phyloP scores from a whole-genome alignment of 1,140 invertebrate genomes.

The Drosophila sturtevanti region DNA sequence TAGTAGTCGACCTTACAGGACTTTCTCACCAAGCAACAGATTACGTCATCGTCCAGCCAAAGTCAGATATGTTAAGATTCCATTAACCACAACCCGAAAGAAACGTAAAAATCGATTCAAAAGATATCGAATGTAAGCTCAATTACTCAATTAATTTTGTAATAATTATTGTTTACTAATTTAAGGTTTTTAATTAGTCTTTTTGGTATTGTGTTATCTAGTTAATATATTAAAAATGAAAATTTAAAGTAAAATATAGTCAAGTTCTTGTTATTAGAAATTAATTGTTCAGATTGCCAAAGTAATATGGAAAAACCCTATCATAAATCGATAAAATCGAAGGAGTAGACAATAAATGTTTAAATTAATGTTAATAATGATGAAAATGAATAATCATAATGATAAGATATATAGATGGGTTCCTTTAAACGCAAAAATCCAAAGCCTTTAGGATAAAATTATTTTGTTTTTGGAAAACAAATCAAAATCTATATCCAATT shows the following conservation, averaged over 20 bases:
- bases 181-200: neutral
- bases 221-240: neutral
- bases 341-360: too few relatives aligned
- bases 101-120: conserved; percentile 72
- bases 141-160: neutral
- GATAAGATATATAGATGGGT: too few relatives aligned
- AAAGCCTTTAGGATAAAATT: too few relatives aligned
- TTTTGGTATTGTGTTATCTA: neutral
- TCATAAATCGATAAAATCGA: too few relatives aligned
- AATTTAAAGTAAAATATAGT: neutral
- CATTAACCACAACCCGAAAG: conserved; percentile 44
- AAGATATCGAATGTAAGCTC: conserved; percentile 48
- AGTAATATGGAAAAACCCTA: too few relatives aligned
- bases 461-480: too few relatives aligned
- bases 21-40: conserved; percentile 4
- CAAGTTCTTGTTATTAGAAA: neutral
- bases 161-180: neutral
- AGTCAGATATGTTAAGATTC: conserved; percentile 54
- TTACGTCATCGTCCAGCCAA: conserved; percentile 18
- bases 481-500: too few relatives aligned
- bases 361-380: too few relatives aligned
- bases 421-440: too few relatives aligned
- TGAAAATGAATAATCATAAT: too few relatives aligned
- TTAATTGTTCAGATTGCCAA: too few relatives aligned
- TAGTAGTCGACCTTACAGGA: neutral